Conservation (phyloP, 2,888 invertebrate genomes). For the Scaptomyza reducta region DNA sequence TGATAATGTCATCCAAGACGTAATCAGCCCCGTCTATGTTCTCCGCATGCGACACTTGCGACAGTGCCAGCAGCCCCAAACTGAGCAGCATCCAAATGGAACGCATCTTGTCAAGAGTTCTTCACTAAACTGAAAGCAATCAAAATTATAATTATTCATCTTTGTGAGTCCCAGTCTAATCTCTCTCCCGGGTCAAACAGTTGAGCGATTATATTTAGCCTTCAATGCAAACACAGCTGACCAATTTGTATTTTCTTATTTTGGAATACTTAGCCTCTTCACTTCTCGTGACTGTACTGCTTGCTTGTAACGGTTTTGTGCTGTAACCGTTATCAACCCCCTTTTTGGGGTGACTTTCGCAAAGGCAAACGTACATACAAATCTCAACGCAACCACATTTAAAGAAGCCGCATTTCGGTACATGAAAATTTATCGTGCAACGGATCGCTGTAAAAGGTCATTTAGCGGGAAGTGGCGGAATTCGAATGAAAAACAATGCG, state of each 20-base stretch:
- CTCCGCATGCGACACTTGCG: conserved; percentile 58
- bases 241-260: neutral
- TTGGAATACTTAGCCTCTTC: neutral
- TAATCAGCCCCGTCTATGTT: conserved; percentile 44
- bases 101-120: conserved; percentile 47
- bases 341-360: conserved; percentile 36
- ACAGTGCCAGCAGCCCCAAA: conserved; percentile 70
- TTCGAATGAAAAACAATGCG: conserved; percentile 46
- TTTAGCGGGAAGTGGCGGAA: conserved; percentile 23
- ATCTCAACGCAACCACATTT: neutral
- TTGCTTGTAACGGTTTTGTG: conserved; percentile 23
- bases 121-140: conserved; percentile 11
- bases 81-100: conserved; percentile 71
- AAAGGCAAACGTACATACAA: neutral
- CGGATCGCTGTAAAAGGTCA: conserved; percentile 55
- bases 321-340: conserved; percentile 41
- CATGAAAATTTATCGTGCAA: conserved; percentile 21
- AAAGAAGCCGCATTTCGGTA: conserved; percentile 23
- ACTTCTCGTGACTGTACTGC: conserved; percentile 46
- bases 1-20: conserved; percentile 62
- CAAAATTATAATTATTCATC: neutral
- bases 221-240: conserved; percentile 7
- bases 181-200: conserved; percentile 18
- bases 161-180: conserved; percentile 13
- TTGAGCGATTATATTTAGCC: conserved; percentile 22